Evolutionary conservation across 2,888 invertebrate species (phyloP).

Genomic region (Clostera curtula): DNA sequence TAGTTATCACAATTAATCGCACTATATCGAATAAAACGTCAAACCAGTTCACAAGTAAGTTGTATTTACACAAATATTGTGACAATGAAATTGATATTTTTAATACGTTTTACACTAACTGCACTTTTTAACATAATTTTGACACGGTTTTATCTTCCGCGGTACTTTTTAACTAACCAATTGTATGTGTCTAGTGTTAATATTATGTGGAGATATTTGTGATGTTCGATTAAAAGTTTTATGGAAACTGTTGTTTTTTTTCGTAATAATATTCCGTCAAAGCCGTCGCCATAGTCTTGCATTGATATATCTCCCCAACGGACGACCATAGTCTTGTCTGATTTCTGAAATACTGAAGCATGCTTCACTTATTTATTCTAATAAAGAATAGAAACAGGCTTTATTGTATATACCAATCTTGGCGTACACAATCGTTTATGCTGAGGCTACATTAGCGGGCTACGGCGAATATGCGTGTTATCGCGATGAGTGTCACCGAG

Average conservation of each 20-base stretch:
- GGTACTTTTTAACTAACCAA: slow-evolving; percentile 29
- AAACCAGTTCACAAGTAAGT: not conserved
- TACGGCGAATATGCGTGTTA: too few relatives aligned
- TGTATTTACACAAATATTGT: slow-evolving; percentile 1
- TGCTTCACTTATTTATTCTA: too few relatives aligned
- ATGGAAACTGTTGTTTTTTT: slow-evolving; percentile 14
- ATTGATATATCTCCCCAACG: too few relatives aligned
- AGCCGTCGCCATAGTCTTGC: too few relatives aligned
- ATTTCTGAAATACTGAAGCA: too few relatives aligned
- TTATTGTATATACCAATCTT: too few relatives aligned
- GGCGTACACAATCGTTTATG: too few relatives aligned
- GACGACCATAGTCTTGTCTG: too few relatives aligned
- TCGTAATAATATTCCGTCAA: not conserved
- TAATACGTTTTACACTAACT: slow-evolving; percentile 3
- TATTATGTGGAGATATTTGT: slow-evolving; percentile 52
- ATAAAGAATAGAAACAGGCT: too few relatives aligned
- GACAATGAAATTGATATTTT: slow-evolving; percentile 13
- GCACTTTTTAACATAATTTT: slow-evolving; percentile 20
- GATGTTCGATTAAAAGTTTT: slow-evolving; percentile 54
- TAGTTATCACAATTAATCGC: not conserved
- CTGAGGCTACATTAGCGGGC: too few relatives aligned
- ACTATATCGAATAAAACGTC: not conserved
- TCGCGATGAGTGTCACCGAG: too few relatives aligned
- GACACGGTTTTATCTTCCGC: slow-evolving; percentile 26
- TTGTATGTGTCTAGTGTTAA: slow-evolving; percentile 27